phyloP scores from a whole-genome alignment of 1,140 invertebrate genomes.

The Drosophila ananassae region DNA sequence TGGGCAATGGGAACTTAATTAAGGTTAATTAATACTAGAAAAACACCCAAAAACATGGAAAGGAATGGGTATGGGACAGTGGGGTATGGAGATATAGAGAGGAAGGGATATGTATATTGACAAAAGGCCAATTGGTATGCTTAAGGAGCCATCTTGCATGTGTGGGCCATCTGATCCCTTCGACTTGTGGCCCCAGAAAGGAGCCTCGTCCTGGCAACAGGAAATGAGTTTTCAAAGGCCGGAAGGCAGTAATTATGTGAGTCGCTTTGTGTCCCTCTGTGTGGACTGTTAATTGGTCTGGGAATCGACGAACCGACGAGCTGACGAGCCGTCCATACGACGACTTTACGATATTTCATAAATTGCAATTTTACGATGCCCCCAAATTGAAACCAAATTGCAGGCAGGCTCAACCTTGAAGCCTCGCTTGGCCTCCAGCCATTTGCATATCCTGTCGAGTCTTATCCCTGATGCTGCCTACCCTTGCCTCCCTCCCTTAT shows the following conservation, averaged over 20 bases:
- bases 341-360: conserved; percentile 49
- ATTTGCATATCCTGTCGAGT: conserved; percentile 37
- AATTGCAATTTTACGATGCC: conserved; percentile 48
- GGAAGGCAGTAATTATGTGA: conserved; percentile 74
- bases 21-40: conserved; percentile 76
- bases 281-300: conserved; percentile 49
- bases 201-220: conserved; percentile 30
- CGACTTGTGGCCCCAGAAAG: conserved; percentile 5
- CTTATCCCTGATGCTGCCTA: conserved; percentile 4
- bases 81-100: background rate
- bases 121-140: conserved; percentile 62
- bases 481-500: background rate
- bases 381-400: conserved; percentile 41
- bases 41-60: conserved; percentile 25
- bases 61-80: background rate
- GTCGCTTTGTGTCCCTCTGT: conserved; percentile 45
- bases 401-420: conserved; percentile 48
- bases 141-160: conserved; percentile 14
- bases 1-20: conserved; percentile 66
- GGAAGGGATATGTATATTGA: conserved; percentile 37
- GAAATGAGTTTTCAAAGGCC: conserved; percentile 76
- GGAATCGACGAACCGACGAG: conserved; percentile 46
- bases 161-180: conserved; percentile 3
- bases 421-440: background rate
- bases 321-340: conserved; percentile 21